Conservation (phyloP, 2,113 vertebrate species). For the Telmatochromis sp. region DNA sequence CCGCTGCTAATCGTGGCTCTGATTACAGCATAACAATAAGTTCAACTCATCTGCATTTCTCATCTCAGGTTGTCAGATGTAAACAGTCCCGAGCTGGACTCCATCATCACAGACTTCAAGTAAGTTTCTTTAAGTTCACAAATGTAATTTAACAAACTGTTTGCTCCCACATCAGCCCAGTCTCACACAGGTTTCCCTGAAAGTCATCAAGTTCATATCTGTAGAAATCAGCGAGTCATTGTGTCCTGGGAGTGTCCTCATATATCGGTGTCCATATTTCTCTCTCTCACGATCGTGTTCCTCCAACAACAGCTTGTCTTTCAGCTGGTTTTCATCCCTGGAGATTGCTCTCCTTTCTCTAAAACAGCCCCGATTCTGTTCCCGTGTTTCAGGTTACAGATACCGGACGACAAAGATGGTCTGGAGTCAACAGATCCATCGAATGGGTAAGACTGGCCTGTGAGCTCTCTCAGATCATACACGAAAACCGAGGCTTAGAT, state of each 20-base stretch:
- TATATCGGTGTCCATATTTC: neutral
- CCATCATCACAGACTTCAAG: conserved; percentile 62
- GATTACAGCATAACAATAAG: neutral
- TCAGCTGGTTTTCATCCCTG: conserved; percentile 12
- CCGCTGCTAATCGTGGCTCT: neutral
- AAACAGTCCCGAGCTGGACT: conserved; percentile 58
- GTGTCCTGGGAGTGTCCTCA: neutral
- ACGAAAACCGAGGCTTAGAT: neutral
- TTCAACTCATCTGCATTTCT: neutral
- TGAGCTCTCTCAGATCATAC: neutral
- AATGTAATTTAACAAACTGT: neutral
- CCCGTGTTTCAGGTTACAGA: conserved; percentile 60
- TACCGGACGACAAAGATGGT: conserved; percentile 40
- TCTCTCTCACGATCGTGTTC: conserved; percentile 41
- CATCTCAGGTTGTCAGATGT: conserved; percentile 53
- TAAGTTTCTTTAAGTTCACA: neutral
- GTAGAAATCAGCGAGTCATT: neutral
- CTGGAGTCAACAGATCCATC: conserved; percentile 20
- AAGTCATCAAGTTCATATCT: neutral
- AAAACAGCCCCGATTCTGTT: conserved; percentile 17
- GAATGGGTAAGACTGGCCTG: conserved; percentile 41
- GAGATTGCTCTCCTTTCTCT: conserved; percentile 12
- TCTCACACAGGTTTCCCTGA: neutral
- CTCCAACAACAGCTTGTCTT: conserved; percentile 37
- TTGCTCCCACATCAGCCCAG: neutral